Percentiles rank a stretch among this genome's conserved stretches.
phyloP scores from a whole-genome alignment of 2,888 invertebrate species.

The Salticus scenicus region DNA sequence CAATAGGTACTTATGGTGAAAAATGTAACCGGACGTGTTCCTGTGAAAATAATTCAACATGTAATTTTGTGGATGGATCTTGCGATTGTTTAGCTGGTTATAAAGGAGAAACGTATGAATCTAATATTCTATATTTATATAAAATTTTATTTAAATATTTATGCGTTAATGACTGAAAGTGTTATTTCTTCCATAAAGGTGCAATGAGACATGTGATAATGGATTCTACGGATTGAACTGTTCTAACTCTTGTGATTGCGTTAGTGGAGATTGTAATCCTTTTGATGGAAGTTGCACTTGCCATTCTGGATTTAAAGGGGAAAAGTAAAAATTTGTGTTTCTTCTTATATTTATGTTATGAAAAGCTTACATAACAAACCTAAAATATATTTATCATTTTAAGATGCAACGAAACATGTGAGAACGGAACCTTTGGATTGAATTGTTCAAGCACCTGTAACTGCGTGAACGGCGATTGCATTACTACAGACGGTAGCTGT shows the following conservation, averaged over 20 bases:
- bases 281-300: background rate
- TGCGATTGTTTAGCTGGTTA: constrained; percentile 34
- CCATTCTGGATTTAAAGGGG: background rate
- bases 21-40: constrained; percentile 12
- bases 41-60: constrained; percentile 12
- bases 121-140: background rate
- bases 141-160: too few relatives aligned
- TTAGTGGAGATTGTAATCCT: background rate
- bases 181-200: too few relatives aligned
- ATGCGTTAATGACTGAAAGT: too few relatives aligned
- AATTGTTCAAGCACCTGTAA: background rate
- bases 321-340: too few relatives aligned
- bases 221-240: background rate
- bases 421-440: background rate
- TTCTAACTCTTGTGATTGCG: background rate
- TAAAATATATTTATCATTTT: too few relatives aligned
- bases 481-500: background rate
- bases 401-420: background rate
- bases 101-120: constrained; percentile 15
- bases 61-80: constrained; percentile 33
- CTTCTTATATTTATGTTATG: too few relatives aligned
- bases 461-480: background rate
- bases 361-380: too few relatives aligned
- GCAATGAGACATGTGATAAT: background rate
- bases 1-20: constrained; percentile 8